Percentiles rank a stretch among this genome's conserved stretches.
These are phyloP conservation scores for Panzeria rudis DNA, from an alignment of 2,888 invertebrate species.

Conservation along the genomic window DNA sequence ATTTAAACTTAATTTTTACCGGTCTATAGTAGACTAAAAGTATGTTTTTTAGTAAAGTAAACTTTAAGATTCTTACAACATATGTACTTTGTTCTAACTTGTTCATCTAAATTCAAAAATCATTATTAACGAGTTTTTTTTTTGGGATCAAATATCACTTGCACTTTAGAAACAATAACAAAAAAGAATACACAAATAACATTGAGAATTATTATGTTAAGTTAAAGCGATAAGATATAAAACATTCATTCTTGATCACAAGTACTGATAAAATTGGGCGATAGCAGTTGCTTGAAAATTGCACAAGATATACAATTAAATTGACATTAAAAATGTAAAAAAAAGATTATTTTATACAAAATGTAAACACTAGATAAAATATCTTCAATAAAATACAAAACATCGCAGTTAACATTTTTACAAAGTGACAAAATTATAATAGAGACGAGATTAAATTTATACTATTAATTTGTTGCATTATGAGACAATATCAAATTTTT, in stretches of 20 bases:
- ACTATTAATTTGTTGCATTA: background rate
- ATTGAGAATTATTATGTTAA: background rate
- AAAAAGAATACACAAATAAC: background rate
- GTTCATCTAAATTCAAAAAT: too few species aligned
- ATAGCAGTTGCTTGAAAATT: conserved; percentile 5
- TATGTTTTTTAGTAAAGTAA: too few species aligned
- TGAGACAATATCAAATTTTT: background rate
- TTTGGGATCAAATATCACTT: conserved; percentile 16
- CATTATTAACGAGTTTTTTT: too few species aligned
- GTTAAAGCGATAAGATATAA: conserved; percentile 48
- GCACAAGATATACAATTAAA: background rate
- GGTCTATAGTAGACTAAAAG: too few species aligned
- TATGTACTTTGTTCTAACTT: too few species aligned
- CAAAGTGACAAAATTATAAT: background rate
- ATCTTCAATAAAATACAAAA: background rate
- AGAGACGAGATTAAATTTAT: background rate
- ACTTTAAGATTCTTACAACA: too few species aligned
- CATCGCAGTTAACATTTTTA: background rate
- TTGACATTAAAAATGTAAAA: background rate
- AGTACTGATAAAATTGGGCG: conserved; percentile 19
- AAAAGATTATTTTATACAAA: background rate
- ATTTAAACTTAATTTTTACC: too few species aligned
- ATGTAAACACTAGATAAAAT: background rate
- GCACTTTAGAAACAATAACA: conserved; percentile 17
- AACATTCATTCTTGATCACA: background rate